Evolutionary conservation across 92 coral and sea anemone species (phyloP).

Genomic region (Epizoanthus fatuus): DNA sequence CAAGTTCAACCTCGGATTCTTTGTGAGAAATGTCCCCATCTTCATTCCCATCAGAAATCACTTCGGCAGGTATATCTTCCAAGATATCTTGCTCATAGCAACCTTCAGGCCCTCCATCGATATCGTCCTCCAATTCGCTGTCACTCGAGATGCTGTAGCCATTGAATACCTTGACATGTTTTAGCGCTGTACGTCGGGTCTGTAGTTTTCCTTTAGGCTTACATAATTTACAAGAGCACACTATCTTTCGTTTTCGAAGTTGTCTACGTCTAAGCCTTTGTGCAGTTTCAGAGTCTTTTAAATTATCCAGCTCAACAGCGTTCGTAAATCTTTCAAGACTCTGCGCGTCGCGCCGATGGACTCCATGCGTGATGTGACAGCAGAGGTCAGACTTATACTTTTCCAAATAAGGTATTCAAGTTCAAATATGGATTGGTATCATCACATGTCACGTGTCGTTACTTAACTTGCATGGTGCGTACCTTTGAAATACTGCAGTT

Average conservation of each 20-base stretch:
- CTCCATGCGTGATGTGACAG: too few relatives aligned
- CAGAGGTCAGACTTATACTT: too few relatives aligned
- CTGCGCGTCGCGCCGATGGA: too few relatives aligned
- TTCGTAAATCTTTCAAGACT: too few relatives aligned
- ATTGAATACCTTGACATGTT: conserved; percentile 2
- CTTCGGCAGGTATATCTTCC: not conserved
- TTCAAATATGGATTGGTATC: too few relatives aligned
- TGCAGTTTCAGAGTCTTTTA: not conserved
- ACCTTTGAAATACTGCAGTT: too few relatives aligned
- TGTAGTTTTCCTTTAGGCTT: conserved; percentile 16
- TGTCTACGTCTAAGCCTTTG: not conserved
- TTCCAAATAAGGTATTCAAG: too few relatives aligned
- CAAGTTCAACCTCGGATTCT: not conserved
- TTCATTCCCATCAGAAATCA: not conserved
- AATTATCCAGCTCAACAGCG: not conserved
- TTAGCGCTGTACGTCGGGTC: not conserved
- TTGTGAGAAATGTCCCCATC: not conserved
- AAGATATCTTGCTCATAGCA: not conserved
- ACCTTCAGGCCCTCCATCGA: too few relatives aligned
- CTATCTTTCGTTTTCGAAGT: not conserved
- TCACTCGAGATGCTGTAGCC: not conserved
- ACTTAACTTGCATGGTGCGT: too few relatives aligned
- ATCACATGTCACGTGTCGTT: too few relatives aligned
- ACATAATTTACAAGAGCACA: conserved; percentile 7
- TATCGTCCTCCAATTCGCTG: not conserved